Percentiles rank a stretch among this genome's conserved stretches.
Conservation (phyloP, 2,888 invertebrate genomes). For the Rambutsinella grinnellia region DNA sequence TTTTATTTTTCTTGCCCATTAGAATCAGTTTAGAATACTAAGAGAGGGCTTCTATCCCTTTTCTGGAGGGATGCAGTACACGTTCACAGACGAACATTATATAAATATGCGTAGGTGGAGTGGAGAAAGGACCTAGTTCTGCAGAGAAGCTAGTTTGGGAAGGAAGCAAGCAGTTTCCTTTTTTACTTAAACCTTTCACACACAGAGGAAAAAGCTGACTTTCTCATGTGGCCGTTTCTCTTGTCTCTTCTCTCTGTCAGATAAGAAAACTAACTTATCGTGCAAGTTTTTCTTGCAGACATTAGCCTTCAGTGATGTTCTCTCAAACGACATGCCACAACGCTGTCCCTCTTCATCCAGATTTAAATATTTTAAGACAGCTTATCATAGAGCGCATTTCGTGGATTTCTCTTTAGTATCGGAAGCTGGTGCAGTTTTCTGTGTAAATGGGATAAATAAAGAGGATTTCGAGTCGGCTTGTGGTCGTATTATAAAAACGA, state of each 20-base stretch:
- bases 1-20: slow-evolving; percentile 7
- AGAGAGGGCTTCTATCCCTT: neutral
- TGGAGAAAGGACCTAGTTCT: slow-evolving; percentile 27
- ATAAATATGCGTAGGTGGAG: slow-evolving; percentile 51
- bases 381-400: slow-evolving; percentile 13
- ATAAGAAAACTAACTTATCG: neutral
- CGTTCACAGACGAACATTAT: neutral
- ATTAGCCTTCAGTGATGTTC: neutral
- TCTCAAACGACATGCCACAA: no score
- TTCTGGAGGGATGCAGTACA: slow-evolving; percentile 36
- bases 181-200: slow-evolving; percentile 20
- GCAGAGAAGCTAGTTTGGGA: slow-evolving; percentile 32
- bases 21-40: slow-evolving; percentile 9
- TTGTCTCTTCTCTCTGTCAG: neutral
- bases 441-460: neutral
- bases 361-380: slow-evolving; percentile 40
- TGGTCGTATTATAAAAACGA: slow-evolving; percentile 4
- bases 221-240: slow-evolving; percentile 10
- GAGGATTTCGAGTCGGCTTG: slow-evolving; percentile 9
- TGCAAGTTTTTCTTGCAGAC: neutral
- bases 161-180: slow-evolving; percentile 48
- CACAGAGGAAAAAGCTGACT: slow-evolving; percentile 31
- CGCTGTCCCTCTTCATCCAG: slow-evolving; percentile 6
- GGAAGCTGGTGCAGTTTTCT: slow-evolving; percentile 22
- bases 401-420: slow-evolving; percentile 1